Percentiles rank a stretch among this genome's conserved stretches.
These are phyloP conservation scores for Busseola fusca DNA, from an alignment of 2,888 invertebrate genomes.

Conservation along the genomic window DNA sequence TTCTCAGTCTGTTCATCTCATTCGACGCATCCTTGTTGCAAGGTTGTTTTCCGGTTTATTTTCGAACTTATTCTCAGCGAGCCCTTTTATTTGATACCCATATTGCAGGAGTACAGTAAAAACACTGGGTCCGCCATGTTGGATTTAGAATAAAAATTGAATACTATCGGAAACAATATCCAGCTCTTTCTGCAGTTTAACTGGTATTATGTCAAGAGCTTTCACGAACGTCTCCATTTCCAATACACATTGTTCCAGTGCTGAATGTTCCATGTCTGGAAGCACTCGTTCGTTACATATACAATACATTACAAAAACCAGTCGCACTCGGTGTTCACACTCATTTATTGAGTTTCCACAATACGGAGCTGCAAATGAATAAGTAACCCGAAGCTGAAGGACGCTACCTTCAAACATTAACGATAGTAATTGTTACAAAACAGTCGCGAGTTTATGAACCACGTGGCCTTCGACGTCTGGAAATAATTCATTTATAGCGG, in stretches of 20 bases:
- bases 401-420: constrained; percentile 65
- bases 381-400: constrained; percentile 54
- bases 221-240: constrained; percentile 8
- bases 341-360: constrained; percentile 26
- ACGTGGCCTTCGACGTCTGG: constrained; percentile 69
- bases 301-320: constrained; percentile 9
- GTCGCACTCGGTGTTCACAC: constrained; percentile 17
- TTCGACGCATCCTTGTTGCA: too few species aligned
- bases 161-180: constrained; percentile 20
- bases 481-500: constrained; percentile 75
- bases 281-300: constrained; percentile 7
- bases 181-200: constrained; percentile 4
- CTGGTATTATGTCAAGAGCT: constrained; percentile 17
- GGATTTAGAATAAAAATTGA: too few species aligned
- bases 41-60: too few species aligned
- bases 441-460: constrained; percentile 64
- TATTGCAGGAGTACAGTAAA: too few species aligned
- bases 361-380: constrained; percentile 32
- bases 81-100: constrained; percentile 2
- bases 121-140: too few species aligned
- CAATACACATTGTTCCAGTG: constrained; percentile 12
- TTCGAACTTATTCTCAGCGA: too few species aligned
- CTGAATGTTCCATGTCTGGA: constrained; percentile 2
- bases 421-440: constrained; percentile 62
- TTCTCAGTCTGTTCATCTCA: too few species aligned